Evolutionary conservation across 92 coral and sea anemone genomes (phyloP).

Genomic region (Heteractis magnifica): DNA sequence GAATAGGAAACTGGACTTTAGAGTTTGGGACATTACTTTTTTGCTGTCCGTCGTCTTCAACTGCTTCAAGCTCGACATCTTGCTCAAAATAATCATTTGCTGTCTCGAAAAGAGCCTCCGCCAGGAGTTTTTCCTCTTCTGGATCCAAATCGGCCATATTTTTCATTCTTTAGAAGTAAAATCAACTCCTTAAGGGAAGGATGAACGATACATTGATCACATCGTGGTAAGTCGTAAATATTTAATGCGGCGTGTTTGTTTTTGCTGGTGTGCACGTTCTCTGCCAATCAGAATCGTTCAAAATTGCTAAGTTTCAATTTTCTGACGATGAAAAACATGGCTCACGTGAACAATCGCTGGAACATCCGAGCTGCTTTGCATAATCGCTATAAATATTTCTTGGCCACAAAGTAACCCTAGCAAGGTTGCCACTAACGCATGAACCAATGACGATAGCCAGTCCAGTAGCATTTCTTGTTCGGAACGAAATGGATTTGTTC

Average conservation of each 20-base stretch:
- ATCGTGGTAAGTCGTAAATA: conserved; percentile 2
- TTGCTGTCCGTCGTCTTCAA: background rate
- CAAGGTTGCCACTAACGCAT: too few relatives aligned
- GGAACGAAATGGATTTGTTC: too few relatives aligned
- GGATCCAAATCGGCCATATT: conserved; percentile 37
- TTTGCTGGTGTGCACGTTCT: conserved; percentile 30
- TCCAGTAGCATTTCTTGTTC: too few relatives aligned
- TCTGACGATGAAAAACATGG: background rate
- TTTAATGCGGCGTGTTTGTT: conserved; percentile 12
- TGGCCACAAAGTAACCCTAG: background rate
- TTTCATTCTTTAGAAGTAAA: background rate
- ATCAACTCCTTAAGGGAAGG: background rate
- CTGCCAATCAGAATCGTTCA: conserved; percentile 13
- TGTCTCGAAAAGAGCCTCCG: conserved; percentile 36
- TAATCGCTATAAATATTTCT: background rate
- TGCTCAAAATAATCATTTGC: conserved; percentile 8
- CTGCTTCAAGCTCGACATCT: conserved; percentile 5
- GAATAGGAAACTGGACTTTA: conserved; percentile 43
- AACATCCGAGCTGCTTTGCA: background rate
- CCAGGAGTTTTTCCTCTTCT: conserved; percentile 20
- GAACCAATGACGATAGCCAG: too few relatives aligned
- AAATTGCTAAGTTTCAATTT: background rate
- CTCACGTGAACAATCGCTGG: background rate
- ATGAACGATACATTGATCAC: background rate
- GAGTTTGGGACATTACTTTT: conserved; percentile 26